A percentile compares a stretch with the other conserved stretches of the same genome.
Conservation (phyloP, 2,113 vertebrate species). For the Pterocles burchelli region DNA sequence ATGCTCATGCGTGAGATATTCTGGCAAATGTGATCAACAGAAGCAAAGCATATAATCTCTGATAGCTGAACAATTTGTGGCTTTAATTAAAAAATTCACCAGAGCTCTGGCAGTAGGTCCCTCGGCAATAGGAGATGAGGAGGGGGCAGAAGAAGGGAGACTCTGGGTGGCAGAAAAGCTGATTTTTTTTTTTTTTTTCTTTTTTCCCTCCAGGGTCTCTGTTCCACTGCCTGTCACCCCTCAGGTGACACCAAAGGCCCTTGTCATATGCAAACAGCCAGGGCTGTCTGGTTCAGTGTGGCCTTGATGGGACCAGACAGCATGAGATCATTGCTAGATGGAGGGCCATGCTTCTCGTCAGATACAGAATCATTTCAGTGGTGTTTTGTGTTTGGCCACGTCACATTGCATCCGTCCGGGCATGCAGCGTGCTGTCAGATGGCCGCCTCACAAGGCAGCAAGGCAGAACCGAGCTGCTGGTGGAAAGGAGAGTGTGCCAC, state of each 20-base stretch:
- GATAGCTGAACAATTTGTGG: not conserved
- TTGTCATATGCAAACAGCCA: not conserved
- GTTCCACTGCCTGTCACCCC: fast-evolving
- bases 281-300: not conserved
- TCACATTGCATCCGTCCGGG: not conserved
- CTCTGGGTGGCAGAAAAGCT: not conserved
- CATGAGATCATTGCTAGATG: not conserved
- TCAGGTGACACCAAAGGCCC: not conserved
- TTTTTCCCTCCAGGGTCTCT: not conserved
- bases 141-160: not conserved
- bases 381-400: not conserved
- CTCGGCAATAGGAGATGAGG: fast-evolving
- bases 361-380: not conserved
- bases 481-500: not conserved
- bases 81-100: not conserved
- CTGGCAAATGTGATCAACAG: not conserved
- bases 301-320: not conserved
- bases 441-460: not conserved
- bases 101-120: not conserved
- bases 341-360: not conserved
- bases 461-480: not conserved
- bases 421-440: not conserved
- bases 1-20: not conserved
- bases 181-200: not conserved
- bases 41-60: not conserved